Evolutionary conservation across 2,888 invertebrate genomes (phyloP).

Genomic region (Julus scandinavius): DNA sequence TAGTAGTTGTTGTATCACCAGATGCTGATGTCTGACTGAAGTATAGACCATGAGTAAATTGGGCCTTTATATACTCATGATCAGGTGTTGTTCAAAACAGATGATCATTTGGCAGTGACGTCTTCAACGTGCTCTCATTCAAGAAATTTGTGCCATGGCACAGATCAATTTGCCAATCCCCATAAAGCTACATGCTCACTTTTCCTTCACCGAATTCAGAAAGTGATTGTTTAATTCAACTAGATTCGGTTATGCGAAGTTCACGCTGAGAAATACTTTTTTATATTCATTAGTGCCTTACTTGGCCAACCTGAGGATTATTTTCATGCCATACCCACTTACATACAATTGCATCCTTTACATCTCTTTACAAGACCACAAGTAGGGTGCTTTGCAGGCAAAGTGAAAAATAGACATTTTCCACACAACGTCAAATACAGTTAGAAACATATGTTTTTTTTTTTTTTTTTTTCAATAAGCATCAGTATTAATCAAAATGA

Average conservation of each 20-base stretch:
- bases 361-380: slow-evolving; percentile 37
- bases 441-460: not conserved
- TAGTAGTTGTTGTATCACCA: slow-evolving; percentile 39
- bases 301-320: not conserved
- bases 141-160: slow-evolving; percentile 47
- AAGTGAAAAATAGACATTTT: not conserved
- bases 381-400: slow-evolving; percentile 16
- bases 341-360: slow-evolving; percentile 42
- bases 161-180: slow-evolving; percentile 48
- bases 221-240: slow-evolving; percentile 45
- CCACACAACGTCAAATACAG: no score
- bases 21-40: slow-evolving; percentile 37
- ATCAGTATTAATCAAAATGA: not conserved
- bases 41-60: slow-evolving; percentile 37
- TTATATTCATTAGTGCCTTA: slow-evolving; percentile 30
- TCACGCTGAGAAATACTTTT: slow-evolving; percentile 15
- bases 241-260: slow-evolving; percentile 23
- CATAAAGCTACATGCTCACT: slow-evolving; percentile 44
- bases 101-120: slow-evolving; percentile 48
- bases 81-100: slow-evolving; percentile 28
- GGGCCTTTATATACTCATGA: slow-evolving; percentile 45
- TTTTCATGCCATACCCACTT: slow-evolving; percentile 42
- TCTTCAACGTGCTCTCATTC: slow-evolving; percentile 48
- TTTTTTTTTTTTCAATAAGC: not conserved
- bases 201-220: slow-evolving; percentile 46